A percentile compares a stretch with the other conserved stretches of the same genome.
Conservation (phyloP, 2,888 invertebrate genomes). For the Chydorus sphaericus region DNA sequence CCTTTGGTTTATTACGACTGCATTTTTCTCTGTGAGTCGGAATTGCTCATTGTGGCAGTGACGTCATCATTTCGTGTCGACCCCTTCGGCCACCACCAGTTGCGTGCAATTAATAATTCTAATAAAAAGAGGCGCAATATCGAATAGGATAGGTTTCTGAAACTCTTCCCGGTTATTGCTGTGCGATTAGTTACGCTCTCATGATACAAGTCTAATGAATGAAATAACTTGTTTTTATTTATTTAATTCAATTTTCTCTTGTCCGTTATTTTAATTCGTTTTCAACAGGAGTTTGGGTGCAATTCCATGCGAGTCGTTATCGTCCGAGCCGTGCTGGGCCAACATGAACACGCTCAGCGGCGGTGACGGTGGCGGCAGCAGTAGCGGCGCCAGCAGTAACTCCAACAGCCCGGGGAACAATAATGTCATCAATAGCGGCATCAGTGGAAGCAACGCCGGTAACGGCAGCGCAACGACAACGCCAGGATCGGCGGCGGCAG, state of each 20-base stretch:
- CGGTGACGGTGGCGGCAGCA: conserved; percentile 37
- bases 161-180: no score
- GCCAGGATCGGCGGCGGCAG: conserved; percentile 36
- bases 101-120: no score
- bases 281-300: conserved; percentile 6
- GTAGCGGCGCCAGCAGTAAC: conserved; percentile 29
- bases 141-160: no score
- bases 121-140: no score
- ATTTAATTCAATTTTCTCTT: background rate
- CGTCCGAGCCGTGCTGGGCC: conserved; percentile 57
- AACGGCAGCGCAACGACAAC: background rate
- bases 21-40: no score
- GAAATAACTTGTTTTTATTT: no score
- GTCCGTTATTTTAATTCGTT: background rate
- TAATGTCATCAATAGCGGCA: conserved; percentile 37
- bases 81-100: no score
- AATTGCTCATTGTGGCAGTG: no score
- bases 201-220: no score
- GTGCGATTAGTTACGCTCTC: no score
- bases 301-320: conserved; percentile 12
- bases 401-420: conserved; percentile 27
- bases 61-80: no score
- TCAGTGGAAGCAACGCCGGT: background rate
- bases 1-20: no score
- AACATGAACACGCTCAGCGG: conserved; percentile 61